These are phyloP conservation scores for Cosmia pyralina DNA, from an alignment of 2,888 invertebrate species.

Conservation along the genomic window DNA sequence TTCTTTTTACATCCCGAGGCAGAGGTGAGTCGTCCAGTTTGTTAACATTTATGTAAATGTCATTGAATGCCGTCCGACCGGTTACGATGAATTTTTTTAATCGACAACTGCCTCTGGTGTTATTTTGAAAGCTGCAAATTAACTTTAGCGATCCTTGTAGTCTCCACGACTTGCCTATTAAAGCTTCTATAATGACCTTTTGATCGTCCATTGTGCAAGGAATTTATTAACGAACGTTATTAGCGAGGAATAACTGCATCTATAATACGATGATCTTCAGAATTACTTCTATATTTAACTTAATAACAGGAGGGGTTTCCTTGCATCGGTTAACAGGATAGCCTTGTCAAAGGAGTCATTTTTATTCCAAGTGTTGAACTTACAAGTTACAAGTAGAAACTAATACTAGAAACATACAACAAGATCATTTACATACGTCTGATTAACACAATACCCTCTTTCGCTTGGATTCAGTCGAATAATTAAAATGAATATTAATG, in stretches of 20 bases:
- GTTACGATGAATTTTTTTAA: slow-evolving; percentile 79
- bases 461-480: slow-evolving; percentile 41
- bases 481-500: slow-evolving; percentile 45
- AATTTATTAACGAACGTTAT: slow-evolving; percentile 52
- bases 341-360: slow-evolving; percentile 1
- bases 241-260: slow-evolving; percentile 34
- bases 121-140: slow-evolving; percentile 82
- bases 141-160: slow-evolving; percentile 60
- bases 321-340: neutral
- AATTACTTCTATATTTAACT: slow-evolving; percentile 26
- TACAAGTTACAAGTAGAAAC: slow-evolving; percentile 20
- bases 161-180: slow-evolving; percentile 62
- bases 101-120: slow-evolving; percentile 74
- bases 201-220: slow-evolving; percentile 31
- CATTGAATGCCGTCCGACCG: slow-evolving; percentile 84
- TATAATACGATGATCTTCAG: slow-evolving; percentile 24
- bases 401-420: slow-evolving; percentile 18
- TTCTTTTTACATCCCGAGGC: slow-evolving; percentile 80
- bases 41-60: slow-evolving; percentile 86
- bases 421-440: slow-evolving; percentile 41
- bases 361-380: slow-evolving; percentile 13
- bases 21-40: slow-evolving; percentile 80
- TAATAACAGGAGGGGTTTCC: slow-evolving; percentile 12
- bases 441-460: slow-evolving; percentile 51
- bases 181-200: slow-evolving; percentile 62